These are phyloP conservation scores for Lates calcarifer DNA, from an alignment of 2,113 vertebrate genomes.

Conservation along the genomic window DNA sequence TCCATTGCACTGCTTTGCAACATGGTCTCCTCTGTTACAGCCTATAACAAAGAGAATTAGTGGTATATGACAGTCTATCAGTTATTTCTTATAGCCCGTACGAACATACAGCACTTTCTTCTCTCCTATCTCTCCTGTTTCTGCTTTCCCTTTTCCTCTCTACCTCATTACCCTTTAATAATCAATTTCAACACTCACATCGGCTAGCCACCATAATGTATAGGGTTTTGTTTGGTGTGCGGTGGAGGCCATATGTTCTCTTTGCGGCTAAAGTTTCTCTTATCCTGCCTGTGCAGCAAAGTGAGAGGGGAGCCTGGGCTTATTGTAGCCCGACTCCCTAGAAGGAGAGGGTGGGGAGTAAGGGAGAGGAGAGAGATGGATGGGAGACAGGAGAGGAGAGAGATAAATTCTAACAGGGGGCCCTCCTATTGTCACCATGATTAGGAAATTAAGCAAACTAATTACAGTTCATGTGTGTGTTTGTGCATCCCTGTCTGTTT, in stretches of 20 bases:
- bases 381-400: slow-evolving; percentile 41
- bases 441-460: slow-evolving; percentile 62
- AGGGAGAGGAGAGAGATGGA: slow-evolving; percentile 10
- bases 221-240: slow-evolving; percentile 39
- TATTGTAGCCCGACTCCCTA: slow-evolving; percentile 50
- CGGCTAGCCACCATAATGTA: slow-evolving; percentile 9
- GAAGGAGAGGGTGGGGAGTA: background rate
- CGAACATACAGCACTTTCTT: slow-evolving; percentile 16
- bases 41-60: slow-evolving; percentile 49
- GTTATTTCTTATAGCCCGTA: slow-evolving; percentile 16
- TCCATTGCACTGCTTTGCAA: slow-evolving; percentile 20
- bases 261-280: slow-evolving; percentile 61
- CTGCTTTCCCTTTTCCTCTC: slow-evolving; percentile 13
- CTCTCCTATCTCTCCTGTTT: background rate
- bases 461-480: slow-evolving; percentile 42
- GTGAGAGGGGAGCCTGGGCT: slow-evolving; percentile 35
- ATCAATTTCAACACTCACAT: slow-evolving; percentile 31
- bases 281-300: slow-evolving; percentile 62
- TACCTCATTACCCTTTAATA: slow-evolving; percentile 46
- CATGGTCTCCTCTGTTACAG: slow-evolving; percentile 38
- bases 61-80: slow-evolving; percentile 31
- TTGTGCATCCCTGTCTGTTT: slow-evolving; percentile 27
- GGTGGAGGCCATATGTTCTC: slow-evolving; percentile 56
- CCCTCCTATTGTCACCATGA: slow-evolving; percentile 60
- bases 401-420: slow-evolving; percentile 63